Evolutionary conservation across 2,113 vertebrate genomes (phyloP).

Genomic region (Arenaria interpres): DNA sequence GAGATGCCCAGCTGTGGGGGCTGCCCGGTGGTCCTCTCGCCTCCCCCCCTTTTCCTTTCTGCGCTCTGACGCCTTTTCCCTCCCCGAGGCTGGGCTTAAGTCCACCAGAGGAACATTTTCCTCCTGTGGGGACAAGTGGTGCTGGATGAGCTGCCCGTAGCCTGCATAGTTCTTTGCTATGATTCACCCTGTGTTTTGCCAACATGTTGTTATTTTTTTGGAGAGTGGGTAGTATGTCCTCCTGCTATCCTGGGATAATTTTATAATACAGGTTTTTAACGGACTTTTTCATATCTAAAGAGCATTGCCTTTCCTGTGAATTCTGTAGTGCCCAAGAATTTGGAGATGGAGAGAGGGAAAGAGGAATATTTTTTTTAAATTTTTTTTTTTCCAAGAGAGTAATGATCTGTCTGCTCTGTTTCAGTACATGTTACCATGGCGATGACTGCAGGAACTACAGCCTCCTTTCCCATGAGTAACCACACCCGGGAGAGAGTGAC

Average conservation of each 20-base stretch:
- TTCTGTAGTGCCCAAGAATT: background rate
- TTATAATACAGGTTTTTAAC: background rate
- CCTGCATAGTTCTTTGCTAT: background rate
- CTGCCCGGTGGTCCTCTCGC: background rate
- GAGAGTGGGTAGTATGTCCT: background rate
- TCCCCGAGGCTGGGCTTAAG: background rate
- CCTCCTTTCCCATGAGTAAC: slow-evolving; percentile 96
- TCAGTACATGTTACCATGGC: slow-evolving; percentile 87
- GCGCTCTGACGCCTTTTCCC: rapidly evolving
- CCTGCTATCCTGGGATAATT: background rate
- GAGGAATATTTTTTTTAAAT: background rate
- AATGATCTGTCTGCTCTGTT: slow-evolving; percentile 58
- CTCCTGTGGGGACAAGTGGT: background rate
- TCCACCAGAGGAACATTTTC: background rate
- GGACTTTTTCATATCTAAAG: background rate
- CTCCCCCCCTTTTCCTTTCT: background rate
- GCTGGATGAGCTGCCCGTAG: background rate
- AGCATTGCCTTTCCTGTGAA: background rate
- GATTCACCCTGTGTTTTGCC: slow-evolving; percentile 37
- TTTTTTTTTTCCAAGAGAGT: slow-evolving; percentile 18
- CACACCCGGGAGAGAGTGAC: slow-evolving; percentile 98
- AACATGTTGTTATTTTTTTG: background rate
- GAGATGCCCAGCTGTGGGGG: background rate
- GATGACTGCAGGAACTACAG: slow-evolving; percentile 90
- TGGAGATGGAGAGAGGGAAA: background rate